Evolutionary conservation across 1,140 invertebrate species (phyloP).

Genomic region (Drosophila nigromelanica): DNA sequence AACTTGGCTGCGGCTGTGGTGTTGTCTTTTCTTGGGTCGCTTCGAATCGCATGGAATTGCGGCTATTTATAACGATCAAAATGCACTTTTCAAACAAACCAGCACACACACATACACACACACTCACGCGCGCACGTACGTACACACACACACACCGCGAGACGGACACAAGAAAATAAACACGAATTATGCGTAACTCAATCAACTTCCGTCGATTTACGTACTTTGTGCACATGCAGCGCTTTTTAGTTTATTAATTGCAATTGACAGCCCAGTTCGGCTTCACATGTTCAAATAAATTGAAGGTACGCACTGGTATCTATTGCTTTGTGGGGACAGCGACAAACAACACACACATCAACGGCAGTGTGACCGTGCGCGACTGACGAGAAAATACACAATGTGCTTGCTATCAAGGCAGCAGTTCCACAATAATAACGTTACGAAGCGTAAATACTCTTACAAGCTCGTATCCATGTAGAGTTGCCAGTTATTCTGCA

Average conservation of each 20-base stretch:
- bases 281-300: slow-evolving; percentile 35
- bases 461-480: no score
- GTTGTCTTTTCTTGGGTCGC: background rate
- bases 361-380: slow-evolving; percentile 30
- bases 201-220: slow-evolving; percentile 2
- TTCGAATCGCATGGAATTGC: slow-evolving; percentile 23
- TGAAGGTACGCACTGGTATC: slow-evolving; percentile 9
- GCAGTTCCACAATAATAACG: background rate
- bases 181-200: slow-evolving; percentile 2
- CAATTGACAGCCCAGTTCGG: background rate
- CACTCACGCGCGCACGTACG: background rate
- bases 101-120: slow-evolving; percentile 21
- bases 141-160: background rate
- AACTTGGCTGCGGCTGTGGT: slow-evolving; percentile 45
- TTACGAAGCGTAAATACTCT: background rate
- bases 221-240: slow-evolving; percentile 17
- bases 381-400: background rate
- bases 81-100: slow-evolving; percentile 48
- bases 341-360: slow-evolving; percentile 20
- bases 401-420: background rate
- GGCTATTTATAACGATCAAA: slow-evolving; percentile 43
- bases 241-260: slow-evolving; percentile 10
- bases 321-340: slow-evolving; percentile 14
- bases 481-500: no score
- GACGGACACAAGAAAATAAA: slow-evolving; percentile 19